Conservation (phyloP, 2,888 invertebrate species). For the Caenorhabditis uteleia region DNA sequence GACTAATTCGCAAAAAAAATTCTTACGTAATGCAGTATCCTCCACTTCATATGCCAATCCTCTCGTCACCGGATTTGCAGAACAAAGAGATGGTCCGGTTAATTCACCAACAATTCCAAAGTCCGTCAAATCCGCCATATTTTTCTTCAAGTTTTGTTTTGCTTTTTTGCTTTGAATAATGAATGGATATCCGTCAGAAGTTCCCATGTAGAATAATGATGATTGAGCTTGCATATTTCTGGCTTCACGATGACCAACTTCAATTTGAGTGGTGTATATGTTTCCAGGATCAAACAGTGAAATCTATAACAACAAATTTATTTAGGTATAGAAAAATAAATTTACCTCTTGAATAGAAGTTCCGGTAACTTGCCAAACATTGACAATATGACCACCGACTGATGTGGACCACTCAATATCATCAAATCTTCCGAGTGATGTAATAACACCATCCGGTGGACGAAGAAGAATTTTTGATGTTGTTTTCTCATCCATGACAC, state of each 20-base stretch:
- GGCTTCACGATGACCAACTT: constrained; percentile 23
- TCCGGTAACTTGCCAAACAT: constrained; percentile 43
- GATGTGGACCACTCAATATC: constrained; percentile 37
- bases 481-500: background rate
- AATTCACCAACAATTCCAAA: constrained; percentile 5
- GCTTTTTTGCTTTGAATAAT: constrained; percentile 36
- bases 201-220: constrained; percentile 32
- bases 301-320: constrained; percentile 24
- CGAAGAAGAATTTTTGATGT: constrained; percentile 32
- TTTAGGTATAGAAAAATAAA: background rate
- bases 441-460: constrained; percentile 51
- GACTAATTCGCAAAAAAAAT: background rate
- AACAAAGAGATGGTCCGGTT: constrained; percentile 9
- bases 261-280: constrained; percentile 35
- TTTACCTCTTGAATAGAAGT: constrained; percentile 21
- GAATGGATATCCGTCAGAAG: constrained; percentile 22
- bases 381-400: constrained; percentile 48
- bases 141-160: constrained; percentile 25
- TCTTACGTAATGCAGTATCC: constrained; percentile 22
- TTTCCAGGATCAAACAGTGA: constrained; percentile 52
- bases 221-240: constrained; percentile 17
- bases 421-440: constrained; percentile 29
- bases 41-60: constrained; percentile 20
- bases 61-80: constrained; percentile 8
- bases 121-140: constrained; percentile 10